Percentiles rank a stretch among this genome's conserved stretches.
These are phyloP conservation scores for Caenorhabditis japonica DNA, from an alignment of 2,888 invertebrate genomes.

Conservation along the genomic window DNA sequence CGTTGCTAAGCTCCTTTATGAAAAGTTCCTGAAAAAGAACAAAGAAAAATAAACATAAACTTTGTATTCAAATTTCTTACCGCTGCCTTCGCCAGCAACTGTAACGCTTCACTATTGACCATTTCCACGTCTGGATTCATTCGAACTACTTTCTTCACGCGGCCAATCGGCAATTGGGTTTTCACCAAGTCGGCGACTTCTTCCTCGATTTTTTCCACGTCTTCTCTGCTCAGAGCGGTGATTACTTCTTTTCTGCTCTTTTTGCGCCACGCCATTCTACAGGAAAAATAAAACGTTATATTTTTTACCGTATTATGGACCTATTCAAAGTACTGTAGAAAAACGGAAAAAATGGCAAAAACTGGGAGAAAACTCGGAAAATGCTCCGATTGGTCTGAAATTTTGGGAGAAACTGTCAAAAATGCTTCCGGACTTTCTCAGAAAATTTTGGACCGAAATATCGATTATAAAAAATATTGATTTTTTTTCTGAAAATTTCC, in stretches of 20 bases:
- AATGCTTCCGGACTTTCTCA: too few relatives aligned
- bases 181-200: conserved; percentile 34
- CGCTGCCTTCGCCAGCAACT: conserved; percentile 65
- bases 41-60: conserved; percentile 3
- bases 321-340: too few relatives aligned
- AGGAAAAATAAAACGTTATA: background rate
- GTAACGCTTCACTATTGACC: conserved; percentile 63
- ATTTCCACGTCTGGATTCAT: conserved; percentile 63
- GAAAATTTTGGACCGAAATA: too few relatives aligned
- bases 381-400: background rate
- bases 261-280: conserved; percentile 39
- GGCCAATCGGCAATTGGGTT: conserved; percentile 56
- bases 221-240: conserved; percentile 37
- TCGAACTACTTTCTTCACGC: conserved; percentile 57
- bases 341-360: background rate
- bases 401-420: background rate
- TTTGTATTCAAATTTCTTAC: conserved; percentile 28
- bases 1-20: conserved; percentile 62
- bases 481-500: too few relatives aligned
- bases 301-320: too few relatives aligned
- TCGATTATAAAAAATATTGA: too few relatives aligned
- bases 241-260: conserved; percentile 31
- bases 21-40: conserved; percentile 63
- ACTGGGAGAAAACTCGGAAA: background rate
- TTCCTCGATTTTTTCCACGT: conserved; percentile 31